Conservation (phyloP, 2,888 invertebrate genomes). For the Alloscopus bannaensis region DNA sequence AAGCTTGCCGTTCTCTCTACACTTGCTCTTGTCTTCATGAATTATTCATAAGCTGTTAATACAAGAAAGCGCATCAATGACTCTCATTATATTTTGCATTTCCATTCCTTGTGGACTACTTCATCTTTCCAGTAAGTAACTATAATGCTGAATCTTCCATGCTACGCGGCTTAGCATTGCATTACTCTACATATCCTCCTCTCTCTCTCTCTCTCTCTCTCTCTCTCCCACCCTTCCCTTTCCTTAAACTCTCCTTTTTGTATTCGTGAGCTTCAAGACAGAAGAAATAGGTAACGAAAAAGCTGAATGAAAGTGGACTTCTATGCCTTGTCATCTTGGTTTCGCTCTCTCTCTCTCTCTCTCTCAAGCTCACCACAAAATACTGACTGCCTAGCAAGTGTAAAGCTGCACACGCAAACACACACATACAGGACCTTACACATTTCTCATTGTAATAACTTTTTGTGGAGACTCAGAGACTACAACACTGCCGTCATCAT, state of each 20-base stretch:
- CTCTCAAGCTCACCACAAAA: conserved; percentile 53
- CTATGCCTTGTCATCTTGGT: conserved; percentile 49
- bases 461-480: neutral
- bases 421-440: conserved; percentile 8
- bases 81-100: conserved; percentile 57
- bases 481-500: neutral
- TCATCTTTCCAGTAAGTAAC: conserved; percentile 22
- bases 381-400: conserved; percentile 34
- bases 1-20: conserved; percentile 43
- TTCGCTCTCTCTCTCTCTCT: too few species aligned
- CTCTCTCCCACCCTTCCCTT: neutral
- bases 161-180: conserved; percentile 33
- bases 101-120: conserved; percentile 54
- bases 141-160: conserved; percentile 23
- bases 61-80: conserved; percentile 68
- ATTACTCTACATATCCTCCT: too few species aligned
- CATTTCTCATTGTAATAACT: conserved; percentile 15
- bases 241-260: too few species aligned
- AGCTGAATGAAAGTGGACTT: conserved; percentile 54
- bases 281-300: conserved; percentile 26
- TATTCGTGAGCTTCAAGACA: too few species aligned
- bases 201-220: too few species aligned
- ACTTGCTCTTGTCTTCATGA: conserved; percentile 59
- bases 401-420: conserved; percentile 36
- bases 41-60: conserved; percentile 66